Evolutionary conservation across 1,140 invertebrate species (phyloP).

Genomic region (Bradynema listronoti): DNA sequence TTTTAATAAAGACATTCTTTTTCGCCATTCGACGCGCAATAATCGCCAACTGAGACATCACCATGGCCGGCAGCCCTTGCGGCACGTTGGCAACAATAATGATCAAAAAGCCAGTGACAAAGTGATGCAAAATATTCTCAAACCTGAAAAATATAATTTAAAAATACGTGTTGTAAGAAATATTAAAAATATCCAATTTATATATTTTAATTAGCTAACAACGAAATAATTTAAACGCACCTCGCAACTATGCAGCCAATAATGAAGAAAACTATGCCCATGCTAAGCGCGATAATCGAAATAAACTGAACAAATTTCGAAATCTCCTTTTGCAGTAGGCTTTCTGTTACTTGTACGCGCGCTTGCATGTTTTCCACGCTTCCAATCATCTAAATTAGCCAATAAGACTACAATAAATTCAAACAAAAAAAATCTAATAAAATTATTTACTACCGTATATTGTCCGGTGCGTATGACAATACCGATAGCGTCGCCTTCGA

Average conservation of each 20-base stretch:
- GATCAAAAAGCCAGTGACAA: slow-evolving; percentile 55
- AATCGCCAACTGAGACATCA: slow-evolving; percentile 92
- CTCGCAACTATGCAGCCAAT: slow-evolving; percentile 48
- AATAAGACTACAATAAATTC: neutral
- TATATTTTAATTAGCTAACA: too few species aligned
- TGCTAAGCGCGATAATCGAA: slow-evolving; percentile 46
- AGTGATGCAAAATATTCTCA: slow-evolving; percentile 54
- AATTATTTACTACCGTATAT: slow-evolving; percentile 43
- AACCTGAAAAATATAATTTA: slow-evolving; percentile 42
- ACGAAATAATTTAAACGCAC: slow-evolving; percentile 8
- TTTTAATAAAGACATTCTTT: slow-evolving; percentile 93
- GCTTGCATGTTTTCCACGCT: slow-evolving; percentile 47
- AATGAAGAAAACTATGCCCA: slow-evolving; percentile 52
- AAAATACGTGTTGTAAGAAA: too few species aligned
- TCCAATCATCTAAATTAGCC: slow-evolving; percentile 45
- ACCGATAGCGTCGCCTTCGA: slow-evolving; percentile 54
- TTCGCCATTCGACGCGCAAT: slow-evolving; percentile 98
- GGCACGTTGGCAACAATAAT: slow-evolving; percentile 57
- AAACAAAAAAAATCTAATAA: neutral
- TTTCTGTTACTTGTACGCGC: slow-evolving; percentile 37
- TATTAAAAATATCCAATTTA: too few species aligned
- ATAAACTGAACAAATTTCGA: slow-evolving; percentile 55
- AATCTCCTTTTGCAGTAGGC: slow-evolving; percentile 45
- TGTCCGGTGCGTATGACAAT: slow-evolving; percentile 53
- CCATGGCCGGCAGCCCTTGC: slow-evolving; percentile 79